Evolutionary conservation across 2,113 vertebrate genomes (phyloP).

Genomic region (Ginglymostoma cirratum): DNA sequence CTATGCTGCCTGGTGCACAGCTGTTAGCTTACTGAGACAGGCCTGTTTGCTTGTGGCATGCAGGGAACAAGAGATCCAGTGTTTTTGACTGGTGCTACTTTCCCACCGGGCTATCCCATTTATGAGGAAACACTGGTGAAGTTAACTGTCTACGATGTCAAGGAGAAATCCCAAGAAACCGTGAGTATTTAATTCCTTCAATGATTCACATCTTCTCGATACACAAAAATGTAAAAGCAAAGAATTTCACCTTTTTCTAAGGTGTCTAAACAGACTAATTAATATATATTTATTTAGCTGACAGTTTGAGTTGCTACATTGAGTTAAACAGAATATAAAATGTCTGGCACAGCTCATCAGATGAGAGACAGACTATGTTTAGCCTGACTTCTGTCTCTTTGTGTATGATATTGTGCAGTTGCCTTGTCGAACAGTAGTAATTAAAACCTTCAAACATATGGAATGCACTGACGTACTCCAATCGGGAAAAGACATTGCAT

Average conservation of each 20-base stretch:
- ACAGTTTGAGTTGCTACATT: background rate
- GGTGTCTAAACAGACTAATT: background rate
- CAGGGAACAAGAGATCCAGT: constrained; percentile 94
- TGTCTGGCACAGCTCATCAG: background rate
- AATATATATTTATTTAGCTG: background rate
- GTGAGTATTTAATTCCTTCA: constrained; percentile 62
- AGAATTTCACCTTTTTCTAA: background rate
- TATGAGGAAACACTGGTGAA: constrained; percentile 86
- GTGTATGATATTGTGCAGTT: constrained; percentile 35
- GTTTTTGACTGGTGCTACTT: constrained; percentile 88
- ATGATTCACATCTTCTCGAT: background rate
- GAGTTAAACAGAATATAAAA: background rate
- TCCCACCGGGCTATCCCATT: constrained; percentile 81
- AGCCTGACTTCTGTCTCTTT: background rate
- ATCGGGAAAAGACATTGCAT: background rate
- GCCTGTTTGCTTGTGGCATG: constrained; percentile 53
- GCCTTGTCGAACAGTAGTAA: background rate
- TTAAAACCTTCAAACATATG: background rate
- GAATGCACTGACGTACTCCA: background rate
- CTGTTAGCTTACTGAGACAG: constrained; percentile 57
- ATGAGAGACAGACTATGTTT: background rate
- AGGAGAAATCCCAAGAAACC: constrained; percentile 79
- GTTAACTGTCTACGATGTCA: constrained; percentile 90
- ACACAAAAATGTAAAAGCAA: background rate
- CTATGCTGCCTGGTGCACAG: constrained; percentile 46